These are phyloP conservation scores for Ivindomyrus marchei DNA, from an alignment of 2,113 vertebrate genomes.

Conservation along the genomic window DNA sequence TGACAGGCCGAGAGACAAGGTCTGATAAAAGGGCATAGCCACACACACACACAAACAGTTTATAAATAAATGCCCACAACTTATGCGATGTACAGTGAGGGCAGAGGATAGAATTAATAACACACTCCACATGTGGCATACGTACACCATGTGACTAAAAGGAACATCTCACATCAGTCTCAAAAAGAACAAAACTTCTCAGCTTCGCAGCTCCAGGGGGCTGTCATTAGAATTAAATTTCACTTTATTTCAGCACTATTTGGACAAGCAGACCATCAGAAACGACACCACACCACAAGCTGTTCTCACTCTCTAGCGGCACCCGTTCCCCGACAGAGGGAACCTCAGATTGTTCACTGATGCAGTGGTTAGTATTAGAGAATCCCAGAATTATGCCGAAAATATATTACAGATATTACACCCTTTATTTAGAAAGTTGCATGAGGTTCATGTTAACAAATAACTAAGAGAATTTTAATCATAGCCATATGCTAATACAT, in stretches of 20 bases:
- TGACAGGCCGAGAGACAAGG: background rate
- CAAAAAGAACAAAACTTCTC: background rate
- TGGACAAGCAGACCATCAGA: background rate
- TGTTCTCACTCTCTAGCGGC: background rate
- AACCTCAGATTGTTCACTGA: constrained; percentile 11
- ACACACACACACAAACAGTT: background rate
- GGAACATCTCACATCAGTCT: background rate
- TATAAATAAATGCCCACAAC: background rate
- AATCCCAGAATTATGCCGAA: background rate
- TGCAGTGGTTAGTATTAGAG: background rate
- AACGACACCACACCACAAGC: background rate
- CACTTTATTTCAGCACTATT: constrained; percentile 34
- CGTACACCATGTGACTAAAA: background rate
- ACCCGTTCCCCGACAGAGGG: background rate
- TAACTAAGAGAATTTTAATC: background rate
- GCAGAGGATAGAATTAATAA: background rate
- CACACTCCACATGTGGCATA: background rate
- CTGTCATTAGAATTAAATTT: constrained; percentile 47
- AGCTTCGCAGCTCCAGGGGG: background rate
- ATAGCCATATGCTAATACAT: background rate
- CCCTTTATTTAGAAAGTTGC: background rate
- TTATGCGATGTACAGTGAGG: background rate
- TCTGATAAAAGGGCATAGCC: background rate
- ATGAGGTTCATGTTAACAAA: background rate
- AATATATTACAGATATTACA: background rate